phyloP scores from a whole-genome alignment of 2,797 vertebrate species.

The Buceros bicornis region DNA sequence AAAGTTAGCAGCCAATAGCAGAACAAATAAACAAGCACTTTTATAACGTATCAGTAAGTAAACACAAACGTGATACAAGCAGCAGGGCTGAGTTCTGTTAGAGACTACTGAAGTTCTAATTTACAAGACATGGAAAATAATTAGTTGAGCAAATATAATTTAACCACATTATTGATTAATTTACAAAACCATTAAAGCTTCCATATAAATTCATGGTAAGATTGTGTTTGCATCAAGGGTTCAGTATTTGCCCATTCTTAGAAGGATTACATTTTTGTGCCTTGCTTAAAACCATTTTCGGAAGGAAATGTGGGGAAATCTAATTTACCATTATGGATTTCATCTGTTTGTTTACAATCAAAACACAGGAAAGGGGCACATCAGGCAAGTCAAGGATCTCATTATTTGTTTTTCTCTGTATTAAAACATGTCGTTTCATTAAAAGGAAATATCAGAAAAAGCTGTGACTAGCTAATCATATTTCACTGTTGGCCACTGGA shows the following conservation, averaged over 20 bases:
- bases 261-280: conserved; percentile 66
- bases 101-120: background rate
- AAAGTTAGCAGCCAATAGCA: background rate
- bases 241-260: conserved; percentile 56
- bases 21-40: background rate
- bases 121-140: conserved; percentile 70
- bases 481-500: background rate
- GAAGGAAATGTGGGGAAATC: background rate
- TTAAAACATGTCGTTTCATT: background rate
- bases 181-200: conserved; percentile 74
- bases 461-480: background rate
- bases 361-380: background rate
- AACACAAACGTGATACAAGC: background rate
- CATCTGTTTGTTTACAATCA: conserved; percentile 41
- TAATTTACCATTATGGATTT: background rate
- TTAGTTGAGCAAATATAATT: conserved; percentile 75
- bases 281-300: conserved; percentile 55
- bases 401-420: background rate
- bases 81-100: background rate
- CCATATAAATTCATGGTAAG: conserved; percentile 57
- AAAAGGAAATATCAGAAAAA: background rate
- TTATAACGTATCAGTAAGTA: background rate
- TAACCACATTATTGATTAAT: conserved; percentile 75
- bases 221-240: conserved; percentile 33
- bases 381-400: background rate